Evolutionary conservation across 2,113 vertebrate genomes (phyloP).

Genomic region (Octodon degus): DNA sequence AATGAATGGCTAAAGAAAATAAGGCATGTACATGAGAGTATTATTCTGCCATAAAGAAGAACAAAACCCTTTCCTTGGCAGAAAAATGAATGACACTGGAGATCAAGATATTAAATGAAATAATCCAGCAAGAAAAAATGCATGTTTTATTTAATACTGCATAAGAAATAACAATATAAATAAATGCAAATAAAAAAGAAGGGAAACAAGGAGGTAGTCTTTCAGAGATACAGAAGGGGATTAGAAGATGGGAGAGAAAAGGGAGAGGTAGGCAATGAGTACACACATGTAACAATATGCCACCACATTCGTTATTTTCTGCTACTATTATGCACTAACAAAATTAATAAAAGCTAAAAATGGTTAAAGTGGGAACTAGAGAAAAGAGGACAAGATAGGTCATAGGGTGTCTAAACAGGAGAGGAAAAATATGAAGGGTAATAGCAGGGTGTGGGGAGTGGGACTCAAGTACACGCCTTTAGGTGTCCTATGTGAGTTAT

Average conservation of each 20-base stretch:
- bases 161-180: background rate
- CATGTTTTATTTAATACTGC: background rate
- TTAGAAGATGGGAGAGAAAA: background rate
- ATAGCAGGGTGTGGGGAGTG: background rate
- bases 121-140: background rate
- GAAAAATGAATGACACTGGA: background rate
- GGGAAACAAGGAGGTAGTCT: background rate
- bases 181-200: background rate
- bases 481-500: background rate
- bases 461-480: background rate
- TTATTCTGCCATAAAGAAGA: background rate
- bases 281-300: background rate
- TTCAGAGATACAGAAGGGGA: background rate
- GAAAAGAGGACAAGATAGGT: background rate
- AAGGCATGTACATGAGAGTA: background rate
- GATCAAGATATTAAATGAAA: background rate
- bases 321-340: background rate
- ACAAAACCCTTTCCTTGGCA: background rate
- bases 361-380: background rate
- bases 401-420: background rate
- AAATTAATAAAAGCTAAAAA: background rate
- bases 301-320: background rate
- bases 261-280: background rate
- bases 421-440: background rate
- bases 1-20: background rate